These are phyloP conservation scores for Coleophora flavipennella DNA, from an alignment of 2,888 invertebrate genomes.

Conservation along the genomic window DNA sequence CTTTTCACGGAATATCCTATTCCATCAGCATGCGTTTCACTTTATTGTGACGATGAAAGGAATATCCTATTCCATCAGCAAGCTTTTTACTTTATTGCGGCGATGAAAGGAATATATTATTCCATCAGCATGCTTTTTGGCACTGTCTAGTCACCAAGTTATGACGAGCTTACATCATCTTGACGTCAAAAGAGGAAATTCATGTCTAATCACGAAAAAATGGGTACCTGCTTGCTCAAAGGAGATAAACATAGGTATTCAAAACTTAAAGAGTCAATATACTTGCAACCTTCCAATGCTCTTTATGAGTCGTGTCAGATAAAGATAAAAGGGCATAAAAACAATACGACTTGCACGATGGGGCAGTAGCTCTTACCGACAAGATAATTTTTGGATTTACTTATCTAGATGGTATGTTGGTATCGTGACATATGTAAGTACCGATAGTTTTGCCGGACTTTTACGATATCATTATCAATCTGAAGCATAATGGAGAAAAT, in stretches of 20 bases:
- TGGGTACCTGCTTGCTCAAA: slow-evolving; percentile 11
- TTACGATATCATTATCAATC: no score
- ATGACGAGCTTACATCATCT: slow-evolving; percentile 64
- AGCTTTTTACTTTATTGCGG: no score
- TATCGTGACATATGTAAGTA: no score
- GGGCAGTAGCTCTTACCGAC: slow-evolving; percentile 2
- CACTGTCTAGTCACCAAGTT: slow-evolving; percentile 44
- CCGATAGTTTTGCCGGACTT: no score
- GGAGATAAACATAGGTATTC: slow-evolving; percentile 54
- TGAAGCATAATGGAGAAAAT: no score
- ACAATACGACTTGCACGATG: slow-evolving; percentile 22
- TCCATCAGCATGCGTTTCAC: slow-evolving; percentile 35
- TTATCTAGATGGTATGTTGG: neutral
- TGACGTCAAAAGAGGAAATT: slow-evolving; percentile 51
- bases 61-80: no score
- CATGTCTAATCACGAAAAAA: slow-evolving; percentile 34
- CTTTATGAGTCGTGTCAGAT: slow-evolving; percentile 66
- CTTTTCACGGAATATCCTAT: no score
- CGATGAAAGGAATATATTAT: no score
- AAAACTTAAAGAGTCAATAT: slow-evolving; percentile 63
- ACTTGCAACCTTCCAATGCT: slow-evolving; percentile 69
- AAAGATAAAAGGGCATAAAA: slow-evolving; percentile 64
- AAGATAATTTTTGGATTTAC: neutral
- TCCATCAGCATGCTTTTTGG: slow-evolving; percentile 41
- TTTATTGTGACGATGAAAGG: no score